Evolutionary conservation across 2,888 invertebrate species (phyloP).

Genomic region (Proisotoma minuta): DNA sequence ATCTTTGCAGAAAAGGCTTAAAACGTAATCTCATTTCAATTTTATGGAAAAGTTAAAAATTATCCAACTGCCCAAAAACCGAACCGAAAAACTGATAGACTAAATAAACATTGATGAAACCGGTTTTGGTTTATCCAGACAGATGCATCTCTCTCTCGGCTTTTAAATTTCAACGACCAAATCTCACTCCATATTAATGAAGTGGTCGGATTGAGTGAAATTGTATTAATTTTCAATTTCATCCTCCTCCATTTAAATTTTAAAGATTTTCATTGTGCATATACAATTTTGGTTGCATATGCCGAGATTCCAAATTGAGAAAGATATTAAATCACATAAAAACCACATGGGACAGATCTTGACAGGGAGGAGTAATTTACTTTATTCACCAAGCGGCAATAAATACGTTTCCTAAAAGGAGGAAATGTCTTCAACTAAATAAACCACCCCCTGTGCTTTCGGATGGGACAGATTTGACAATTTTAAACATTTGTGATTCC

Average conservation of each 20-base stretch:
- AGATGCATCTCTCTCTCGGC: background rate
- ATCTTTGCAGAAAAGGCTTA: background rate
- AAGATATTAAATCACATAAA: background rate
- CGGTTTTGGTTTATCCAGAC: slow-evolving; percentile 1
- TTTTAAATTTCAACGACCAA: background rate
- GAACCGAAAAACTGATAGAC: background rate
- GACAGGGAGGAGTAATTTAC: slow-evolving; percentile 3
- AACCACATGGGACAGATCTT: background rate
- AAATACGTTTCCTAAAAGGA: background rate
- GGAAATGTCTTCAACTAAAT: background rate
- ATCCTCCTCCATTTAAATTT: background rate
- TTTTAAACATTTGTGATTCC: slow-evolving; percentile 1
- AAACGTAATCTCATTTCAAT: slow-evolving; percentile 2
- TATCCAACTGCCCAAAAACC: background rate
- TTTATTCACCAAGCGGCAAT: background rate
- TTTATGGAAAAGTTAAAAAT: background rate
- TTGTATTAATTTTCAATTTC: slow-evolving; percentile 2
- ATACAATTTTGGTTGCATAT: no score
- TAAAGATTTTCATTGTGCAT: no score
- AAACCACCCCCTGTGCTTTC: background rate
- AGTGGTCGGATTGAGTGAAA: background rate
- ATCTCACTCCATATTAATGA: background rate
- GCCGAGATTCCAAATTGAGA: background rate
- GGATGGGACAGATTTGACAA: no score
- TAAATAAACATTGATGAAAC: background rate